Evolutionary conservation across 2,797 vertebrate species (phyloP).

Genomic region (Rhinichthys osculus): DNA sequence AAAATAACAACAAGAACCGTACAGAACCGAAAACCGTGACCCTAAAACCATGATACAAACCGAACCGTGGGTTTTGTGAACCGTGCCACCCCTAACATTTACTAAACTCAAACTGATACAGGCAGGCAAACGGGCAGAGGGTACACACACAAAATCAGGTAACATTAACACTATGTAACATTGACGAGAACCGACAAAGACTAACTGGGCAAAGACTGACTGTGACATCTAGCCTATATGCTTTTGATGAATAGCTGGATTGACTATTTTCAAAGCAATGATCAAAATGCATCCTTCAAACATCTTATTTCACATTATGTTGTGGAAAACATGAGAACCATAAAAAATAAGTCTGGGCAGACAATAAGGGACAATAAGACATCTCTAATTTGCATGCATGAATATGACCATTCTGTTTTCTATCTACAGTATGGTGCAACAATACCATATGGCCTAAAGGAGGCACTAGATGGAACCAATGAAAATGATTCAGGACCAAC

Average conservation of each 20-base stretch:
- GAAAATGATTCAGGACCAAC: slow-evolving; percentile 64
- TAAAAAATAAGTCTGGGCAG: not conserved
- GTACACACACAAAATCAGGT: too few relatives aligned
- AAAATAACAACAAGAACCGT: too few relatives aligned
- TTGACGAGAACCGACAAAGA: too few relatives aligned
- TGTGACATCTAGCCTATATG: not conserved
- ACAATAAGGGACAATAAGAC: not conserved
- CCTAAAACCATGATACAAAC: too few relatives aligned
- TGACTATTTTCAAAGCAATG: not conserved
- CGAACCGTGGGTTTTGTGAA: too few relatives aligned
- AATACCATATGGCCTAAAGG: slow-evolving; percentile 63
- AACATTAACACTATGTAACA: too few relatives aligned
- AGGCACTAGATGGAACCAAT: slow-evolving; percentile 52
- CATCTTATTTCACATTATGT: not conserved
- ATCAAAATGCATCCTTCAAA: not conserved
- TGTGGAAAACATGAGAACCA: not conserved
- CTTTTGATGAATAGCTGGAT: not conserved
- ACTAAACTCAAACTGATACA: too few relatives aligned
- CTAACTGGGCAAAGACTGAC: too few relatives aligned
- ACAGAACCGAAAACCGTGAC: too few relatives aligned
- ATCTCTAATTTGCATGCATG: not conserved
- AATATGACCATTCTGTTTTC: not conserved
- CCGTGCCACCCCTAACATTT: too few relatives aligned
- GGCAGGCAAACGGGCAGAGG: too few relatives aligned
- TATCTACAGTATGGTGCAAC: not conserved